Conservation (phyloP, 1,140 invertebrate species). For the Rhyzopertha dominica region DNA sequence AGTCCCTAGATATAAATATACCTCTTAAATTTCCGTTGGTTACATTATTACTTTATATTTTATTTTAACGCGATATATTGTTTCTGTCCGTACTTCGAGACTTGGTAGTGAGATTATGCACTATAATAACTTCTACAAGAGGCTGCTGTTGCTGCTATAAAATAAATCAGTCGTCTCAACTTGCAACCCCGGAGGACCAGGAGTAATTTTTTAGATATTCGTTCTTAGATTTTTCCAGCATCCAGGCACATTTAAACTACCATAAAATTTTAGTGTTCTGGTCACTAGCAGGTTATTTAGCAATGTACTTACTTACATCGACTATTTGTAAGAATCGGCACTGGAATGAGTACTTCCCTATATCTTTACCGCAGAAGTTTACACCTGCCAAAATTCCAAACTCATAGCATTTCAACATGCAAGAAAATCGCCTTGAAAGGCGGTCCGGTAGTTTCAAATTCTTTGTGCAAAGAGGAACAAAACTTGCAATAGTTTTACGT, state of each 20-base stretch:
- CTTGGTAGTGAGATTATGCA: too few species aligned
- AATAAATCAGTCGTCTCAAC: too few species aligned
- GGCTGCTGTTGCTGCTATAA: not conserved
- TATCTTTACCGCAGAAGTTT: not conserved
- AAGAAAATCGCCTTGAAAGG: too few species aligned
- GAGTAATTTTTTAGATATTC: not conserved
- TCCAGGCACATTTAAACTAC: not conserved
- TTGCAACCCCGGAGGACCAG: not conserved
- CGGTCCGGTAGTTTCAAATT: too few species aligned
- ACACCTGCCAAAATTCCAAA: too few species aligned
- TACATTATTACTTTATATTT: not conserved
- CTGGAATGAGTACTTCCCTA: not conserved
- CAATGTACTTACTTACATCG: not conserved
- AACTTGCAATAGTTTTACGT: too few species aligned
- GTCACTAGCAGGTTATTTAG: conserved; percentile 1
- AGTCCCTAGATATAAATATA: too few species aligned
- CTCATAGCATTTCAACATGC: too few species aligned
- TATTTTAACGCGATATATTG: not conserved
- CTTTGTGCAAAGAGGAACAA: too few species aligned
- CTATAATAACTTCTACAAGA: too few species aligned
- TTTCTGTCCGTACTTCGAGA: not conserved
- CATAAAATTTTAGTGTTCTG: conserved; percentile 3
- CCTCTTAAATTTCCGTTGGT: too few species aligned
- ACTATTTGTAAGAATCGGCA: not conserved
- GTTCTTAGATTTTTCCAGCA: not conserved